Evolutionary conservation across 1,140 invertebrate genomes (phyloP), one percentile per base, ranked within the genome.

Genomic region (Fopius arisanus): DNA sequence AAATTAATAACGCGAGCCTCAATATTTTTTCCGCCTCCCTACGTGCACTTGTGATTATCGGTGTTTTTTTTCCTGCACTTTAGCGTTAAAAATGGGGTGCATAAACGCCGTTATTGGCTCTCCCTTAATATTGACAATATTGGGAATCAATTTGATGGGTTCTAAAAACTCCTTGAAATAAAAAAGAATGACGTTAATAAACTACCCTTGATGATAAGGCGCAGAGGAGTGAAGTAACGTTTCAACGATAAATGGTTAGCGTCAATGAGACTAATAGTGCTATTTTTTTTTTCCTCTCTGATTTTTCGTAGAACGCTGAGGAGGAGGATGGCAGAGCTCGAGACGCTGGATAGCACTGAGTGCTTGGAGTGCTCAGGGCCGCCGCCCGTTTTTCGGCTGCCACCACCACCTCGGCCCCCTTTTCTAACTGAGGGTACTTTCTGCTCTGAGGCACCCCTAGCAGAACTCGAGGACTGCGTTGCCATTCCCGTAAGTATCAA

Each of bases 301-400:
- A 76, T 75, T 76, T 76, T 68, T 80, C 80, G 83, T 81, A 87
- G 86, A 78, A 84, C 83, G 79, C 77, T 83, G 81, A 84, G 83
- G 82, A 84, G 85, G 85, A 86, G 85, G 80, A 87, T 87, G 86
- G 82, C 86, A 80, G 85, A 87, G 80, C 78, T 87, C 79, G 86
- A 86, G 80, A 86, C 84, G 84, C 79, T 87, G 83, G 85, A 87
- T 79, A 84, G 81, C 81, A 84, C 82, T 78, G 85, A 87, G 80
- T 87, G 86, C 79, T 85, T 84, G 75, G 86, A 87, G 77, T 87
- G 85, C 79, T 81, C 85, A 74, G 85, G 84, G 78, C 86, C 86
- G 75, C 86, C 86, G 77, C 87, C 87, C 41, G 83, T 86, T 80
- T 88, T 87, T 81, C 85, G 86, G 78, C 81, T 87, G 70, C 87